Conservation (phyloP, 2,797 vertebrate genomes). For the Malacoraja senta region DNA sequence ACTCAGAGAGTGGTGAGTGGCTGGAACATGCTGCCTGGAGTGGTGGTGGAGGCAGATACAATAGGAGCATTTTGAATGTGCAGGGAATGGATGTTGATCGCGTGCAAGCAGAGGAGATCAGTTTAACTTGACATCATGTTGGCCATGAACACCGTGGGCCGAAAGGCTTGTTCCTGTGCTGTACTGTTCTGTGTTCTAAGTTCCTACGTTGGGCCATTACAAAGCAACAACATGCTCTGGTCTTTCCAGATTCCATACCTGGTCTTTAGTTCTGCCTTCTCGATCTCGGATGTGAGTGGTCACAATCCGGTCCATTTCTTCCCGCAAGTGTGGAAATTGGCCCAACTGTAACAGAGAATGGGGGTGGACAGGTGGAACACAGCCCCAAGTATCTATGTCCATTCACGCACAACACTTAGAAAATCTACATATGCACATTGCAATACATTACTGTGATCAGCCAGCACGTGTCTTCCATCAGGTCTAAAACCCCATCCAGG, state of each 20-base stretch:
- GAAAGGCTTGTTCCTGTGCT: no score
- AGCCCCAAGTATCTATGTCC: not conserved
- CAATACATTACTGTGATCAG: not conserved
- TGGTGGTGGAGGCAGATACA: no score
- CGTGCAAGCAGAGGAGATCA: no score
- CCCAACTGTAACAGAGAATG: slow-evolving; percentile 73
- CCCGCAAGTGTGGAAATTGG: slow-evolving; percentile 87
- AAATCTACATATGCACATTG: not conserved
- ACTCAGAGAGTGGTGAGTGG: no score
- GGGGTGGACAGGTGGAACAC: slow-evolving; percentile 53
- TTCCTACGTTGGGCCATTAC: no score
- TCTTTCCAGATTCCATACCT: slow-evolving; percentile 59
- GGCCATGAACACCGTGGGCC: no score
- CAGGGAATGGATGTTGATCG: no score
- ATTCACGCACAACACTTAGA: not conserved
- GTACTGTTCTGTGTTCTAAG: no score
- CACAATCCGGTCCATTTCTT: slow-evolving; percentile 97
- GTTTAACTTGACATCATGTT: no score
- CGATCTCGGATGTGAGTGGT: slow-evolving; percentile 92
- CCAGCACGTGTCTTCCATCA: not conserved
- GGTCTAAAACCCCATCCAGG: not conserved
- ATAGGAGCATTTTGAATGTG: no score
- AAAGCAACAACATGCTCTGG: not conserved
- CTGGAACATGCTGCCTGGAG: no score
- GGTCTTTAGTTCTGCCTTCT: slow-evolving; percentile 83